Conservation (phyloP, 2,888 invertebrate species). For the Camponotus fellah region DNA sequence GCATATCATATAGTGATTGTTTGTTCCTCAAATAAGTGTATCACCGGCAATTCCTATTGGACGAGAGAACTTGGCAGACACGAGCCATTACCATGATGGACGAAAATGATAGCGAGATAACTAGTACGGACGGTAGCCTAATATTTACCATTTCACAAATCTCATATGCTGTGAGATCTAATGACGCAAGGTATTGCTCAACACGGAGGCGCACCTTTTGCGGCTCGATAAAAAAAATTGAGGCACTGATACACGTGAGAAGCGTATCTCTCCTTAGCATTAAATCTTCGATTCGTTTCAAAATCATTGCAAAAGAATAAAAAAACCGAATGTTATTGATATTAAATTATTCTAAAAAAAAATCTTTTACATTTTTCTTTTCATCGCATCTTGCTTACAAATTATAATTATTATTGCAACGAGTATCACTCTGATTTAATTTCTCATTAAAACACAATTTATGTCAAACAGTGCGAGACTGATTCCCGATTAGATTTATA, state of each 20-base stretch:
- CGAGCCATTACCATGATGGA: conserved; percentile 84
- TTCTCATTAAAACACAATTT: background rate
- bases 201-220: background rate
- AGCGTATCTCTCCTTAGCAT: background rate
- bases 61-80: conserved; percentile 77
- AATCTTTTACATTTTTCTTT: background rate
- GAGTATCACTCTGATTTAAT: conserved; percentile 5
- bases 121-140: conserved; percentile 79
- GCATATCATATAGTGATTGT: conserved; percentile 66
- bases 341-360: background rate
- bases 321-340: background rate
- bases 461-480: background rate
- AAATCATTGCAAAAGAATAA: background rate
- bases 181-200: conserved; percentile 14
- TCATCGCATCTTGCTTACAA: background rate
- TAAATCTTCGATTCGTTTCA: background rate
- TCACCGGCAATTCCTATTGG: conserved; percentile 61
- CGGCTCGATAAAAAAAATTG: background rate
- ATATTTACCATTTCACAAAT: conserved; percentile 25
- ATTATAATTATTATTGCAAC: background rate
- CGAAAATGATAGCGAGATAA: conserved; percentile 79
- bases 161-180: background rate
- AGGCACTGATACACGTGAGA: background rate
- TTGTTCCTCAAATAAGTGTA: conserved; percentile 72
- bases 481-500: conserved; percentile 6